A percentile compares a stretch with the other conserved stretches of the same genome.
phyloP scores from a whole-genome alignment of 2,888 invertebrate genomes.

The Holacanthella duospinosa region DNA sequence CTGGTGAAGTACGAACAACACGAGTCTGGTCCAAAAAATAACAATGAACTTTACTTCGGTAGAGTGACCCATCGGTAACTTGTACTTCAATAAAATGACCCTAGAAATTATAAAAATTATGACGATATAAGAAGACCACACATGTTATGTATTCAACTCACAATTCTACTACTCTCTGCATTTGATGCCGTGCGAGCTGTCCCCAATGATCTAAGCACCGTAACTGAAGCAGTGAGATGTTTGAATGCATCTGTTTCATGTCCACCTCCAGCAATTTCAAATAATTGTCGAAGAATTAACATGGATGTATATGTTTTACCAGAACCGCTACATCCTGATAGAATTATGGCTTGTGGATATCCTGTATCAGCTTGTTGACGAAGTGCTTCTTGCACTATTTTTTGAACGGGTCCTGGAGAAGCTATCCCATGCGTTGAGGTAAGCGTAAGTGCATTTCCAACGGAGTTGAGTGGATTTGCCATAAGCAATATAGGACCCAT shows the following conservation, averaged over 20 bases:
- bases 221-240: conserved; percentile 88
- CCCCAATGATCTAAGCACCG: conserved; percentile 80
- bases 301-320: conserved; percentile 90
- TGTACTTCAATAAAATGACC: conserved; percentile 94
- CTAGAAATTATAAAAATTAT: conserved; percentile 44
- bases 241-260: conserved; percentile 93
- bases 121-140: not conserved
- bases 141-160: too few relatives aligned
- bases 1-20: conserved; percentile 70
- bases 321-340: conserved; percentile 81
- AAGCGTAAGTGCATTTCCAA: conserved; percentile 75
- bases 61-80: conserved; percentile 86
- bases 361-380: conserved; percentile 74
- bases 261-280: conserved; percentile 87
- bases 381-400: conserved; percentile 82
- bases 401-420: conserved; percentile 68
- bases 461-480: conserved; percentile 78
- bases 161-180: conserved; percentile 86
- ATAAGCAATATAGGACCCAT: conserved; percentile 83
- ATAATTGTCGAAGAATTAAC: conserved; percentile 77
- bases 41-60: conserved; percentile 90
- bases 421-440: conserved; percentile 64
- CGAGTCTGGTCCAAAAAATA: conserved; percentile 90
- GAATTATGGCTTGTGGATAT: conserved; percentile 87
- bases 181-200: conserved; percentile 82